Evolutionary conservation across 2,888 invertebrate genomes (phyloP).

Genomic region (Ectropis crepuscularia): DNA sequence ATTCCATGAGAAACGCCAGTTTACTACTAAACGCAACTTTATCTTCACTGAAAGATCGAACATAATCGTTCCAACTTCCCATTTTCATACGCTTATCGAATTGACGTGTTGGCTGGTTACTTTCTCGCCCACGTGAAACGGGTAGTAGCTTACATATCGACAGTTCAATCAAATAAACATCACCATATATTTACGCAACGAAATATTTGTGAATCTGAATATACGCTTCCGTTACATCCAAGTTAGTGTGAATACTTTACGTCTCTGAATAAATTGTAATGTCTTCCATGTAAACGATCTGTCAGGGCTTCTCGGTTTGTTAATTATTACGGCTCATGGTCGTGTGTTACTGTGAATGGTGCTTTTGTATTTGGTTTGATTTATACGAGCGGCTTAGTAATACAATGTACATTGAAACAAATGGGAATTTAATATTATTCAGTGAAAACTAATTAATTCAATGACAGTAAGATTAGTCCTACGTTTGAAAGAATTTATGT

Average conservation of each 20-base stretch:
- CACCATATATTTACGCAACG: constrained; percentile 3
- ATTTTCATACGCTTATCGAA: constrained; percentile 34
- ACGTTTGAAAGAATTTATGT: too few relatives aligned
- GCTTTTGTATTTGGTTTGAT: constrained; percentile 3
- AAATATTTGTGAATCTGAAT: neutral
- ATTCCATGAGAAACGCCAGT: constrained; percentile 3
- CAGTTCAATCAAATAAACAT: constrained; percentile 30
- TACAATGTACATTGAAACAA: neutral
- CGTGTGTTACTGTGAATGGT: constrained; percentile 7
- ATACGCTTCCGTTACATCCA: neutral
- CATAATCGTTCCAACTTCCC: constrained; percentile 23
- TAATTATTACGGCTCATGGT: constrained; percentile 11
- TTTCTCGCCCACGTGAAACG: constrained; percentile 10
- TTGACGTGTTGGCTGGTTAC: constrained; percentile 26
- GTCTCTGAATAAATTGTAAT: neutral
- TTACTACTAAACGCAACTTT: neutral
- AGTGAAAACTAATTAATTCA: too few relatives aligned
- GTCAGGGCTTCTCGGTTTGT: constrained; percentile 6
- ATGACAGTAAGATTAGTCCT: too few relatives aligned
- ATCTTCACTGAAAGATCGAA: neutral
- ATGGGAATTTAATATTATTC: too few relatives aligned
- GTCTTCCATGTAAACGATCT: neutral
- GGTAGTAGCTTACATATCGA: constrained; percentile 16
- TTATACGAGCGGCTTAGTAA: neutral
- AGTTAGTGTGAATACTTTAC: neutral